Evolutionary conservation across 2,113 vertebrate genomes (phyloP).

Genomic region (Eurystomus gularis): DNA sequence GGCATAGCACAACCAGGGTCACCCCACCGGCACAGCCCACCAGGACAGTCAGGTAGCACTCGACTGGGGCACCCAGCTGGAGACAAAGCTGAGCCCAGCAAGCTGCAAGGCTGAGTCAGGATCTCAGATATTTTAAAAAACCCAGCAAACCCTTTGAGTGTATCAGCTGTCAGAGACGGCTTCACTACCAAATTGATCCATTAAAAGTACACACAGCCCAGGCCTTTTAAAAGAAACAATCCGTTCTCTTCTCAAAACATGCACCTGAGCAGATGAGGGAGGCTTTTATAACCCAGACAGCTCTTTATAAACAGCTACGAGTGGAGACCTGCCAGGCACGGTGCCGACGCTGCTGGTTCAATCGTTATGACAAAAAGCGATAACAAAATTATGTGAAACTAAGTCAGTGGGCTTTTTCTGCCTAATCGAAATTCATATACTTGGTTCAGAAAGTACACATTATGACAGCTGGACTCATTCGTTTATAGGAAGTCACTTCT

Average conservation of each 20-base stretch:
- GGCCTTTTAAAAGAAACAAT: slow-evolving; percentile 7
- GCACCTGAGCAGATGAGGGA: slow-evolving; percentile 1
- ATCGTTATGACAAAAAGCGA: background rate
- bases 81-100: background rate
- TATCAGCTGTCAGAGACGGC: background rate
- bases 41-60: rapidly evolving
- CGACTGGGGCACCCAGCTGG: background rate
- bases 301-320: background rate
- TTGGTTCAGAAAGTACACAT: background rate
- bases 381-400: background rate
- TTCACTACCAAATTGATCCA: background rate
- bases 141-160: background rate
- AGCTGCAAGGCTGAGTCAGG: background rate
- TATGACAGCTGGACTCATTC: background rate
- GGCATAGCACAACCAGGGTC: rapidly evolving
- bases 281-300: slow-evolving; percentile 5
- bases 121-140: background rate
- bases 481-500: background rate
- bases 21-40: background rate
- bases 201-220: background rate
- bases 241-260: background rate
- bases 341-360: background rate
- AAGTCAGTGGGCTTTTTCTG: background rate
- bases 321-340: background rate
- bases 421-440: background rate